Evolutionary conservation across 1,140 invertebrate genomes (phyloP).

Genomic region (Heliconius congener): DNA sequence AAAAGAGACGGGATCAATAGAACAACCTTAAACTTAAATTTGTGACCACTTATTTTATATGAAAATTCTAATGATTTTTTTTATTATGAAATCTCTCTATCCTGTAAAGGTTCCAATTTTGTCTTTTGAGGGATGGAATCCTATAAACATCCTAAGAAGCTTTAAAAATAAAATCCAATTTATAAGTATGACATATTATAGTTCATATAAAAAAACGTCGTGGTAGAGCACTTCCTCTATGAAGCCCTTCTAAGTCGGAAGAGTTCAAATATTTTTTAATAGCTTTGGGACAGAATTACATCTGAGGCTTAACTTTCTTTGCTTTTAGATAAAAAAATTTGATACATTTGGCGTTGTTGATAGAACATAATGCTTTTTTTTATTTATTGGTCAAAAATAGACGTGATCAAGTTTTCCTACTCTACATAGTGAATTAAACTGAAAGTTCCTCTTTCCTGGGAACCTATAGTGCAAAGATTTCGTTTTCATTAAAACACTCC

Average conservation of each 20-base stretch:
- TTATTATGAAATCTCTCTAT: too few species aligned
- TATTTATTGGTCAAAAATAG: background rate
- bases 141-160: background rate
- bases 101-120: too few species aligned
- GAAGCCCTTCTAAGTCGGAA: conserved; percentile 45
- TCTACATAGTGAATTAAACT: too few species aligned
- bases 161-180: conserved; percentile 2
- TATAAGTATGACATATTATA: conserved; percentile 22
- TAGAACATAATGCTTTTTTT: background rate
- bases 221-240: conserved; percentile 51
- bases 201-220: conserved; percentile 25
- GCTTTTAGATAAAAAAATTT: background rate
- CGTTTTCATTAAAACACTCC: too few species aligned
- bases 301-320: background rate
- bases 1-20: background rate
- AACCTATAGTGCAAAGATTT: too few species aligned
- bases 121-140: too few species aligned
- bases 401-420: too few species aligned
- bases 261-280: conserved; percentile 17
- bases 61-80: background rate
- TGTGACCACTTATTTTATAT: background rate
- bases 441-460: too few species aligned
- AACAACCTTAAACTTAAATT: too few species aligned
- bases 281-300: background rate
- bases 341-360: background rate